Evolutionary conservation across 2,888 invertebrate genomes (phyloP).

Genomic region (Teleiodes luculella): DNA sequence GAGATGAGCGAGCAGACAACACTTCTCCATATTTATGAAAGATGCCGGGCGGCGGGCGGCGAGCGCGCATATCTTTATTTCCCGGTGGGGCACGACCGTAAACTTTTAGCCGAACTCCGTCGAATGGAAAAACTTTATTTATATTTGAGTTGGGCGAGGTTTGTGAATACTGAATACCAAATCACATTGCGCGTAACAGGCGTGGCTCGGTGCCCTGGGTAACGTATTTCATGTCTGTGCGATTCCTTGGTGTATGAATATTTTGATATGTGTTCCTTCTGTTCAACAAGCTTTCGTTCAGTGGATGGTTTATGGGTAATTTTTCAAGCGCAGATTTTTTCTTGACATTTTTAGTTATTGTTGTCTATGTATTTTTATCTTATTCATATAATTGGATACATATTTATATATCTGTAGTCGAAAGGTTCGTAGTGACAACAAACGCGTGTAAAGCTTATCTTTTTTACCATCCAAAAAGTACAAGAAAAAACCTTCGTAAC

Average conservation of each 20-base stretch:
- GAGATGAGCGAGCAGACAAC: conserved; percentile 24
- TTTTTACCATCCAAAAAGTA: no score
- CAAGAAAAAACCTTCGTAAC: background rate
- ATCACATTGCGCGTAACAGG: conserved; percentile 44
- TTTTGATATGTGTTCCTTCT: conserved; percentile 2
- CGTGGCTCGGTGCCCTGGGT: conserved; percentile 9
- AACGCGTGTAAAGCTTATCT: no score
- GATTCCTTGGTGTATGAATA: conserved; percentile 9
- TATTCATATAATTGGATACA: no score
- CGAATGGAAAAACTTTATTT: conserved; percentile 73
- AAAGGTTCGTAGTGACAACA: no score
- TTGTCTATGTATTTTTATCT: no score
- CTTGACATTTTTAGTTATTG: no score
- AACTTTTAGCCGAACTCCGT: conserved; percentile 56
- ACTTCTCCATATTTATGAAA: conserved; percentile 47
- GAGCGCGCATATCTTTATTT: conserved; percentile 61
- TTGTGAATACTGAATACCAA: conserved; percentile 70
- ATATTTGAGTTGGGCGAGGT: conserved; percentile 65
- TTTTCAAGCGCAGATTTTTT: no score
- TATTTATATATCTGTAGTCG: no score
- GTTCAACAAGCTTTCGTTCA: background rate
- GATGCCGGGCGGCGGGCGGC: conserved; percentile 22
- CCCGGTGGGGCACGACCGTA: conserved; percentile 56
- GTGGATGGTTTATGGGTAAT: background rate
- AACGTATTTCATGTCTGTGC: conserved; percentile 11